phyloP scores from a whole-genome alignment of 2,113 vertebrate genomes.

The Nematolebias whitei region DNA sequence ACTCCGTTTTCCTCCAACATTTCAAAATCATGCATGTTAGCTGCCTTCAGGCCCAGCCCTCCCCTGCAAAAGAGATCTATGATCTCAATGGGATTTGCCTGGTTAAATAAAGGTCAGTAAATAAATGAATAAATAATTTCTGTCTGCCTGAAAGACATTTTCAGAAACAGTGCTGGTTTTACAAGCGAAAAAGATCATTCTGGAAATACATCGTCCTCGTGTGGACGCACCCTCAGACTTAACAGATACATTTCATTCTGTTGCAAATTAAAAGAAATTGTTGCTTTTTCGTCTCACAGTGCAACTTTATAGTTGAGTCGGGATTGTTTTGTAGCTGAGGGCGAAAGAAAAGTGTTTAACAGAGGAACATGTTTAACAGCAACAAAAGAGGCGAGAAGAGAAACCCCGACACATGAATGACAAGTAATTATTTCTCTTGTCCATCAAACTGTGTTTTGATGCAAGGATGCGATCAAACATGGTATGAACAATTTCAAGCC shows the following conservation, averaged over 20 bases:
- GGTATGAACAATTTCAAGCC: conserved; percentile 81
- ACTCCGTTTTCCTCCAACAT: too few relatives aligned
- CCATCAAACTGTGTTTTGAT: conserved; percentile 82
- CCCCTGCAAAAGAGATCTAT: too few relatives aligned
- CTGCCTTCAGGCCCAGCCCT: too few relatives aligned
- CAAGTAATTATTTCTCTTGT: conserved; percentile 85
- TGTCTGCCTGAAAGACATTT: too few relatives aligned
- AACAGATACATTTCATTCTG: neutral
- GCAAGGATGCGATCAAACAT: conserved; percentile 78
- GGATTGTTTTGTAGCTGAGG: conserved; percentile 46
- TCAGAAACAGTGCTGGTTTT: too few relatives aligned
- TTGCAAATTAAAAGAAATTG: conserved; percentile 12
- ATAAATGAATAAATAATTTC: too few relatives aligned
- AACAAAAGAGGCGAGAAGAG: conserved; percentile 69
- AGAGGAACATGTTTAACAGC: conserved; percentile 72
- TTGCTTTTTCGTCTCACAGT: conserved; percentile 34
- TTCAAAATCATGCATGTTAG: too few relatives aligned
- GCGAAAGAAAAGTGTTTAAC: conserved; percentile 65
- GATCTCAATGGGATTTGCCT: too few relatives aligned
- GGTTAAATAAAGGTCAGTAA: too few relatives aligned
- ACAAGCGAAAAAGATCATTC: too few relatives aligned
- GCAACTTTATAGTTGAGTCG: conserved; percentile 51
- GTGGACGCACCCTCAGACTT: neutral
- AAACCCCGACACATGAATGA: conserved; percentile 79
- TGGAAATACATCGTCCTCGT: too few relatives aligned